A percentile compares a stretch with the other conserved stretches of the same genome.
Evolutionary conservation across 92 coral and sea anemone species (phyloP).

Genomic region (Parazoanthus atlanticus): DNA sequence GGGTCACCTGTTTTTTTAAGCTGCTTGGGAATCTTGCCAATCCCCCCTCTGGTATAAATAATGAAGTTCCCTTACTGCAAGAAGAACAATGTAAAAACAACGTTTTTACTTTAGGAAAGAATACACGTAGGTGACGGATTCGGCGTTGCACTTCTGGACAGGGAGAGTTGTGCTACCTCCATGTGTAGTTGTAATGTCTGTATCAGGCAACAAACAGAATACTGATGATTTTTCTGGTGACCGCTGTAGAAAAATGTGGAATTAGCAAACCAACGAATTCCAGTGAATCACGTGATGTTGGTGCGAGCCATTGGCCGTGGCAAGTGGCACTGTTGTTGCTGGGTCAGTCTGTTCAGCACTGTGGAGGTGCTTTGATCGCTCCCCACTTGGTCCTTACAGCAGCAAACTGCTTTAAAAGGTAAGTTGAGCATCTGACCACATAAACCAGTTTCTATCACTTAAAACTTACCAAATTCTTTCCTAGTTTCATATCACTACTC

Average conservation of each 20-base stretch:
- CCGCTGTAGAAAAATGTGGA: constrained; percentile 59
- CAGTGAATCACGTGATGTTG: constrained; percentile 46
- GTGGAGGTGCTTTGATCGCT: constrained; percentile 82
- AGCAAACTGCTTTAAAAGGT: constrained; percentile 92
- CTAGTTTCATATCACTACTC: neutral
- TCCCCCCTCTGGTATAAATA: too few relatives aligned
- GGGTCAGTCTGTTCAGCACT: constrained; percentile 75
- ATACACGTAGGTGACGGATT: too few relatives aligned
- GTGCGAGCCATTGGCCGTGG: constrained; percentile 95
- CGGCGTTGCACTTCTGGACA: too few relatives aligned
- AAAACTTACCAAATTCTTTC: neutral
- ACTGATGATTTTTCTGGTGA: too few relatives aligned
- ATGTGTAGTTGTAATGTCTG: too few relatives aligned
- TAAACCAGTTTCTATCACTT: neutral
- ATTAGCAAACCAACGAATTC: constrained; percentile 4
- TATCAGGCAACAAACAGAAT: too few relatives aligned
- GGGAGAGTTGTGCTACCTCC: too few relatives aligned
- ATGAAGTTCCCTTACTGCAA: too few relatives aligned
- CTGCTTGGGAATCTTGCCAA: too few relatives aligned
- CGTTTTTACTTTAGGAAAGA: too few relatives aligned
- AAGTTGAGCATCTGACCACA: neutral
- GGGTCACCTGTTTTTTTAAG: too few relatives aligned
- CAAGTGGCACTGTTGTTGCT: constrained; percentile 72
- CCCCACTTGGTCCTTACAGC: constrained; percentile 85
- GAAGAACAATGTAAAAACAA: too few relatives aligned